Base-by-base conservation (phyloP, 2,797 vertebrate genomes). In the Bradypodion ventrale region DNA sequence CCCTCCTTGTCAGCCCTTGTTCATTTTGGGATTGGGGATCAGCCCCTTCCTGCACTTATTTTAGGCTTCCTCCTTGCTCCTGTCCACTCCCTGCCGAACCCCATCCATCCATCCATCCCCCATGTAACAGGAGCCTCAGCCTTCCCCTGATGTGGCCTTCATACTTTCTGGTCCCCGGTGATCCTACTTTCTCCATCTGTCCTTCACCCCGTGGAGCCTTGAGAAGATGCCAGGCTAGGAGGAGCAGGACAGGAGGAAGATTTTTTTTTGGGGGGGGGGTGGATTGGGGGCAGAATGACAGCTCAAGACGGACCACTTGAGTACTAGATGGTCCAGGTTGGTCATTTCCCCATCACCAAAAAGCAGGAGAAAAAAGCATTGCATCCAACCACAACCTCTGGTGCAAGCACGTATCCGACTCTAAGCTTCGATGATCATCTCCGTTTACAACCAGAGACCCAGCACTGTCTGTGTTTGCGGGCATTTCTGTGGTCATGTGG, bases 131-230 rank as follows among this genome's bases (percentile, higher is more conserved):
- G 75, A 80, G 62, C 52, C 52, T 9, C 2, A 1, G n/a, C 46
- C 32, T 52, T 37, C 66, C 73, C 66, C 74, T 42, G 42, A 70
- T 40, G 46, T n/a, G 2, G 46, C 21, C 60, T 70, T n/a, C 25
- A 29, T 75, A 72, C 60, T 5, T 76, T 73, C 44, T 32, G 82
- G 63, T 81, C 77, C 83, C 84, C 66, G 49, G 74, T 77, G 87
- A 77, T 16, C 68, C 32, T 7, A 25, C 63, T 75, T 66, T 60
- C 80, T 29, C 87, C 84, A 74, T 84, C 87, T 86, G 81, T 78
- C 73, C 52, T 27, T 52, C 60, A 52, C 63, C 83, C 79, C 27
- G 40, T 15, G 16, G 25, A 52, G 42, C 16, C 66, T 56, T 15
- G 63, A 62, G 56, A n/a, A 75, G 37, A 27, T 78, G 83, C 42